Evolutionary conservation across 2,888 invertebrate species (phyloP).

Genomic region (Xestia ashworthii): DNA sequence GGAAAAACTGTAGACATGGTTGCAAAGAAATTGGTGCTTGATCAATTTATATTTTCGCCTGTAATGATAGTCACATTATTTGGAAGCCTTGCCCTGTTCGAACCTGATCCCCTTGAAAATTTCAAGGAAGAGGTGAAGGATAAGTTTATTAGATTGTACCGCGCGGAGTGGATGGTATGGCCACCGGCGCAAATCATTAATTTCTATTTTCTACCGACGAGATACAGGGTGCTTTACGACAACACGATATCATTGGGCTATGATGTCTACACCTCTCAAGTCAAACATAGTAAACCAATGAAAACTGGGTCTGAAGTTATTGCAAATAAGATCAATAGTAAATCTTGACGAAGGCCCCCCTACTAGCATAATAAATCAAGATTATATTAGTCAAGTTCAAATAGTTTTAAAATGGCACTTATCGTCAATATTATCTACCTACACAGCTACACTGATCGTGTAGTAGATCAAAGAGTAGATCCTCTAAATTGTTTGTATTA

Average conservation of each 20-base stretch:
- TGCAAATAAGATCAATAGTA: constrained; percentile 30
- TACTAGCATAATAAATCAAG: constrained; percentile 14
- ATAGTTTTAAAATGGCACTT: constrained; percentile 62
- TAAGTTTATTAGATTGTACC: constrained; percentile 95
- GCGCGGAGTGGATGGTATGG: constrained; percentile 98
- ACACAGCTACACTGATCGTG: constrained; percentile 27
- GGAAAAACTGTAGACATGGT: constrained; percentile 93
- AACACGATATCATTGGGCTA: constrained; percentile 96
- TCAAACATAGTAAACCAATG: constrained; percentile 91
- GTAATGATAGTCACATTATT: constrained; percentile 96
- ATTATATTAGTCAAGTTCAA: constrained; percentile 42
- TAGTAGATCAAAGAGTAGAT: too few species aligned
- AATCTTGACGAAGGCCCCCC: constrained; percentile 52
- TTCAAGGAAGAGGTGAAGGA: constrained; percentile 93
- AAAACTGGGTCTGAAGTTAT: constrained; percentile 66
- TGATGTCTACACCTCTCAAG: constrained; percentile 96
- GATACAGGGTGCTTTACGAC: constrained; percentile 97
- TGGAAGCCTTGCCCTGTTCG: constrained; percentile 94
- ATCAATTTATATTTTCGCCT: constrained; percentile 97
- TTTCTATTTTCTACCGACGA: constrained; percentile 96
- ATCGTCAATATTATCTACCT: constrained; percentile 47
- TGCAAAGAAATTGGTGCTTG: constrained; percentile 94
- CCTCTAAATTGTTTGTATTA: constrained; percentile 21
- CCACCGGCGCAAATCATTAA: constrained; percentile 98
- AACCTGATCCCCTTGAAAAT: constrained; percentile 91